These are phyloP conservation scores for Odontamblyopus lacepedii DNA, from an alignment of 2,797 vertebrate species.

Conservation along the genomic window DNA sequence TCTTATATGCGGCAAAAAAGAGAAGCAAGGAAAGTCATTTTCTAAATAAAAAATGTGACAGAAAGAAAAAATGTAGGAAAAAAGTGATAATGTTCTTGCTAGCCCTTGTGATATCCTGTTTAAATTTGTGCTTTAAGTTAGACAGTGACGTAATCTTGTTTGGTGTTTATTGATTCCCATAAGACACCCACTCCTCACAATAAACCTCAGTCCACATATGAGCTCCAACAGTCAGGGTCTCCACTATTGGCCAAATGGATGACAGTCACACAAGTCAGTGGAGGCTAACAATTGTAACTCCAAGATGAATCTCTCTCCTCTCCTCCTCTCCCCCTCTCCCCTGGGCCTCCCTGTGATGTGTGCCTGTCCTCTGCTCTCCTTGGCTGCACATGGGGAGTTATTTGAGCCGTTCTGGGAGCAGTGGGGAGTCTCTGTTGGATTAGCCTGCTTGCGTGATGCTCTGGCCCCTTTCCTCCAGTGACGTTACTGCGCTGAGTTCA, in stretches of 20 bases:
- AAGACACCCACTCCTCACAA: constrained; percentile 47
- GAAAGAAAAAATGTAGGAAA: too few relatives aligned
- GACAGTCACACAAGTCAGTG: constrained; percentile 48
- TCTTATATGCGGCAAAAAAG: too few relatives aligned
- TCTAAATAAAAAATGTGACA: too few relatives aligned
- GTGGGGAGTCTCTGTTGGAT: constrained; percentile 74
- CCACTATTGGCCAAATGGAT: constrained; percentile 66
- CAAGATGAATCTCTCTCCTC: constrained; percentile 61
- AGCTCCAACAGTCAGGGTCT: constrained; percentile 47
- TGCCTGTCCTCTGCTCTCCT: constrained; percentile 71
- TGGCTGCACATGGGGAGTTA: constrained; percentile 73
- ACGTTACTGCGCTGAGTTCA: constrained; percentile 67
- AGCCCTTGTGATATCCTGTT: too few relatives aligned
- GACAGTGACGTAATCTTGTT: not conserved
- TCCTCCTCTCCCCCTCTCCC: constrained; percentile 41
- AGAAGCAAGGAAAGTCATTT: too few relatives aligned
- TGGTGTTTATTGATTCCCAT: constrained; percentile 15
- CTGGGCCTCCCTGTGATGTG: constrained; percentile 54
- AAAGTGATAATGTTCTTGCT: too few relatives aligned
- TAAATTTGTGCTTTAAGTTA: not conserved
- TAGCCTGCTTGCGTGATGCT: constrained; percentile 71
- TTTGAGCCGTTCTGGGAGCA: constrained; percentile 71
- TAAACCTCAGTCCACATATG: constrained; percentile 56
- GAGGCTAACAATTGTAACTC: constrained; percentile 53
- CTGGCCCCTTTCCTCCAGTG: constrained; percentile 66